Base-by-base conservation (phyloP, 2,888 invertebrate species). In the Drosophila flavopinicola region DNA sequence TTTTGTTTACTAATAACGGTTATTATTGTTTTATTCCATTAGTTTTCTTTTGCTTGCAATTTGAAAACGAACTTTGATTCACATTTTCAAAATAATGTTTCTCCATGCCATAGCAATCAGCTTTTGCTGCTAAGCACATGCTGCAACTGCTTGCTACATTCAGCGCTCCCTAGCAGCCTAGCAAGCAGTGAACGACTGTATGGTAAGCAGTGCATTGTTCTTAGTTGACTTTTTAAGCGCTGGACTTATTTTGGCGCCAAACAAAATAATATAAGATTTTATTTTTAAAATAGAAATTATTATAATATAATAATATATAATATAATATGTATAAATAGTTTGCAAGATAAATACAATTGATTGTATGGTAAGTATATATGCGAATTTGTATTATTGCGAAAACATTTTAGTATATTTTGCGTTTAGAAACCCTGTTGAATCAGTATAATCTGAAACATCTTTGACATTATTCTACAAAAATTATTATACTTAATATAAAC, bases 221-320 rank as follows among this genome's bases (percentile, higher is more conserved):
- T 2, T 3, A 1, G n/a, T 27, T 3, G 9, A 1, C 27, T n/a
- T 11, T 3, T 0, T 0, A 9, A 7, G 6, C 59, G 24, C 23
- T 23, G 59, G 66, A 47, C n/a, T n/a, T n/a, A n/a, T n/a, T n/a
- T n/a, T 59, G 66, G 35, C 66, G 66, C 39, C 3, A 41, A 2
- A 0, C 3, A 4, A 1, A n/a, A 25, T 9, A 9, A 7, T n/a
- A n/a, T n/a, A n/a, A n/a, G n/a, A n/a, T n/a, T n/a, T n/a, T n/a
- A n/a, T n/a, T n/a, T n/a, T n/a, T n/a, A n/a, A n/a, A n/a, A n/a
- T n/a, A n/a, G n/a, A n/a, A n/a, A n/a, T n/a, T n/a, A n/a, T n/a
- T n/a, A n/a, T n/a, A n/a, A n/a, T n/a, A n/a, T n/a, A n/a, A n/a
- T n/a, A n/a, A n/a, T n/a, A n/a, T n/a, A n/a, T n/a, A n/a, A n/a